Evolutionary conservation across 2,113 vertebrate genomes (phyloP).

Genomic region (Sterrhoptilus dennistouni): DNA sequence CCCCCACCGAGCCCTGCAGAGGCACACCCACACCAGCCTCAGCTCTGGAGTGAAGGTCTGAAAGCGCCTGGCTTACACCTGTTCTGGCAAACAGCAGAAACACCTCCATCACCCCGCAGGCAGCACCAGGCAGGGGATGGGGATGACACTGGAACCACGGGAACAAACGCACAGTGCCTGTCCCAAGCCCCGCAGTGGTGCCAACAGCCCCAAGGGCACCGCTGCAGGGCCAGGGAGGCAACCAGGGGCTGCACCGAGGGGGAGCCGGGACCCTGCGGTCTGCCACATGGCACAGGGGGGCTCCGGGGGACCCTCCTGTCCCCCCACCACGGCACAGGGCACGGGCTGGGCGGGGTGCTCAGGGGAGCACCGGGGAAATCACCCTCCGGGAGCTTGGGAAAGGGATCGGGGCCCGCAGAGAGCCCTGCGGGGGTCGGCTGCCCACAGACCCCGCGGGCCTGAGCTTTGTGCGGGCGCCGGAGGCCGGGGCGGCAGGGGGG

Average conservation of each 20-base stretch:
- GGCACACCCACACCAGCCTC: not conserved
- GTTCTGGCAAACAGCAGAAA: not conserved
- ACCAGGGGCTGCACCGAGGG: not conserved
- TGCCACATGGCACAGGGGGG: accelerated
- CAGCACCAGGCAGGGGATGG: not conserved
- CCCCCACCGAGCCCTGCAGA: not conserved
- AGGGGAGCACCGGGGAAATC: accelerated
- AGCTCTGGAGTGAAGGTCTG: accelerated
- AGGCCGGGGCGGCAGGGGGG: not conserved
- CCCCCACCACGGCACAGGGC: not conserved
- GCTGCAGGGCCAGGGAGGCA: not conserved
- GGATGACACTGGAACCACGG: accelerated
- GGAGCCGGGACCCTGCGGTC: not conserved
- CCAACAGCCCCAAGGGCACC: accelerated
- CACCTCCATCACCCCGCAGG: accelerated
- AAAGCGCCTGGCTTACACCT: not conserved
- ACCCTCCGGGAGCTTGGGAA: not conserved
- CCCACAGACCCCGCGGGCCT: accelerated
- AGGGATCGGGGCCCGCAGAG: not conserved
- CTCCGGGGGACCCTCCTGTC: not conserved
- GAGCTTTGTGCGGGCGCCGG: not conserved
- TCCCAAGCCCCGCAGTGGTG: accelerated
- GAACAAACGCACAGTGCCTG: accelerated
- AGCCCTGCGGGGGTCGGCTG: not conserved
- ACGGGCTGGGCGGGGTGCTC: not conserved